Base-by-base conservation (phyloP, 2,888 invertebrate species). In the Silvanus unidentatus region DNA sequence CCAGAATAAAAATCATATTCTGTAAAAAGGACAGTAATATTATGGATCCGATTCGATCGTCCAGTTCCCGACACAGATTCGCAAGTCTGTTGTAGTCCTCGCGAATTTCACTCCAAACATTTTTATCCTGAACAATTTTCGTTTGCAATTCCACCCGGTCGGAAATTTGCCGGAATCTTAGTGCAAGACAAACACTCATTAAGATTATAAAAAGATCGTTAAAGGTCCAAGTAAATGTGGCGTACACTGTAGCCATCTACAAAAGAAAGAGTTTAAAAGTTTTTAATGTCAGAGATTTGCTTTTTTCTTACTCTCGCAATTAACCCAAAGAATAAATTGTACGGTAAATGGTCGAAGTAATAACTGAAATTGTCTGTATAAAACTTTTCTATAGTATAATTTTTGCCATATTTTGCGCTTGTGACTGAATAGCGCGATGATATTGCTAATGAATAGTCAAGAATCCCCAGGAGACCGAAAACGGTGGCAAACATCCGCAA, bases 161-260 rank as follows among this genome's bases (percentile, higher is more conserved):
- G 0, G 57, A 56, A n/a, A 70, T 60, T 53, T 66, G 63, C 43
- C 55, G 49, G 44, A 69, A 68, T 41, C 64, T 60, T 13, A 58
- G 40, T 1, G 66, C 60, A 28, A 69, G 43, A 10, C 60, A 49
- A 11, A 55, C 57, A 45, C 68, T 65, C 12, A 66, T 44, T 27
- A 64, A 34, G 42, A 70, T 66, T 30, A 70, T 62, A 46, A 67
- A 68, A 34, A 69, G 48, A 49, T 70, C 70, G 43, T 58, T 64
- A 39, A 62, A 60, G 29, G 61, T 60, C 66, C 66, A 67, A 16
- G 57, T 54, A 40, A 68, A 56, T 3, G 62, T 59, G 13, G 60
- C 53, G 10, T 63, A 54, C 11, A 61, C 16, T 16, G 57, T 57
- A 27, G 62, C 42, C 29, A 63, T 40, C 67, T 67, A 47, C 46